A percentile compares a stretch with the other conserved stretches of the same genome.
phyloP scores from a whole-genome alignment of 2,113 vertebrate genomes.

The Redunca redunca region DNA sequence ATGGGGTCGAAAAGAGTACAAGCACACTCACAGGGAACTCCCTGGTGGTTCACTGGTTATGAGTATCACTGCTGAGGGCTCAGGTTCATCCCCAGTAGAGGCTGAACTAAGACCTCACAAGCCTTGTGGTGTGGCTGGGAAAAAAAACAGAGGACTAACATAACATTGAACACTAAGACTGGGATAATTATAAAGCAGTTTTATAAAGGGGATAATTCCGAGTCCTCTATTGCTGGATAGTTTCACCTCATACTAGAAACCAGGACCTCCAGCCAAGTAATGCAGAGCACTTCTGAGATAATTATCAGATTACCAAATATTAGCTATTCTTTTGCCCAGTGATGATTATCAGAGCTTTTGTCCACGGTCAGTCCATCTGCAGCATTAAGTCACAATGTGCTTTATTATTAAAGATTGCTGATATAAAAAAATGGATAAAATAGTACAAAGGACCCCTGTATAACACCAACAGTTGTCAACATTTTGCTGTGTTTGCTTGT shows the following conservation, averaged over 20 bases:
- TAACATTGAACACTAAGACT: neutral
- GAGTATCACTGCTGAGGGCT: neutral
- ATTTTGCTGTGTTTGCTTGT: conserved; percentile 4
- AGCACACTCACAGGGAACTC: neutral
- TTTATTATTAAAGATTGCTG: neutral
- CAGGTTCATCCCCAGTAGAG: neutral
- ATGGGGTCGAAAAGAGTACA: neutral
- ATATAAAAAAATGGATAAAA: neutral
- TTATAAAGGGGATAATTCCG: neutral
- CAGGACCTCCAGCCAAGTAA: neutral
- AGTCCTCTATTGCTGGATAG: neutral
- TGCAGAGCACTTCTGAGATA: neutral
- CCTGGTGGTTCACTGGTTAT: neutral
- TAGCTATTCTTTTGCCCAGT: neutral
- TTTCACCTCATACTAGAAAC: neutral
- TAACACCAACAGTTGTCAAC: neutral
- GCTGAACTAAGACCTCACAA: neutral
- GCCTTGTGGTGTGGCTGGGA: neutral
- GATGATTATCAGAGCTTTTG: neutral
- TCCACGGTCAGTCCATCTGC: neutral
- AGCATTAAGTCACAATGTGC: neutral
- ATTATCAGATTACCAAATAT: neutral
- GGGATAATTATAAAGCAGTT: neutral
- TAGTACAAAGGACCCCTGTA: neutral
- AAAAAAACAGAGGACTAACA: neutral